Evolutionary conservation across 2,113 vertebrate genomes (phyloP).

Genomic region (Oenanthe oenanthe): DNA sequence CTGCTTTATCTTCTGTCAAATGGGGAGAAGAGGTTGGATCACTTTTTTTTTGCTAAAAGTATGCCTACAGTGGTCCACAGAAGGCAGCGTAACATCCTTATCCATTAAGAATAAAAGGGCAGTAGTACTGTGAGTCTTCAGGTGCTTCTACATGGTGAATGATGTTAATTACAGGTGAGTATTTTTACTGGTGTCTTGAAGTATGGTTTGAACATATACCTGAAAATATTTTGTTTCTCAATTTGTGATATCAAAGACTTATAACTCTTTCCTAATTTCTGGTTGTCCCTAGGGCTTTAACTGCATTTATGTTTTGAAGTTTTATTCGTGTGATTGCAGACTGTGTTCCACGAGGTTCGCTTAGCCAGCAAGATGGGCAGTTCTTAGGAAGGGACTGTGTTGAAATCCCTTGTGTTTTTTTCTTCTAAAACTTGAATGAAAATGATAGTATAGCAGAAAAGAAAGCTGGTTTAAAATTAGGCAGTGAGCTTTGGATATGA

Average conservation of each 20-base stretch:
- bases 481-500: not conserved
- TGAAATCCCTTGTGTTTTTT: not conserved
- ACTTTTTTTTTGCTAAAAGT: not conserved
- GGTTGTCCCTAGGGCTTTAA: not conserved
- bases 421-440: conserved; percentile 39
- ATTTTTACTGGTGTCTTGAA: not conserved
- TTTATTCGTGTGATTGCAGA: not conserved
- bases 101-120: not conserved
- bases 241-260: not conserved
- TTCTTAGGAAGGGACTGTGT: not conserved
- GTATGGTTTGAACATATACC: not conserved
- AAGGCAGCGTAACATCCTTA: not conserved
- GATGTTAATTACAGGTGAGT: not conserved
- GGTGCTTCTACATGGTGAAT: not conserved
- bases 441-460: conserved; percentile 47
- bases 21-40: not conserved
- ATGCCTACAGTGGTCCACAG: not conserved
- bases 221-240: not conserved
- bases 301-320: not conserved
- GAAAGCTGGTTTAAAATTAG: conserved; percentile 58
- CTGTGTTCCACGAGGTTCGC: not conserved
- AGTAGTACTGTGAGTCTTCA: not conserved
- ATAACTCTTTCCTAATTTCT: not conserved
- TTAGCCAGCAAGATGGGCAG: not conserved
- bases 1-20: not conserved